Percentiles rank a stretch among this genome's conserved stretches.
Conservation (phyloP, 2,113 vertebrate species). For the Albula glossodonta region DNA sequence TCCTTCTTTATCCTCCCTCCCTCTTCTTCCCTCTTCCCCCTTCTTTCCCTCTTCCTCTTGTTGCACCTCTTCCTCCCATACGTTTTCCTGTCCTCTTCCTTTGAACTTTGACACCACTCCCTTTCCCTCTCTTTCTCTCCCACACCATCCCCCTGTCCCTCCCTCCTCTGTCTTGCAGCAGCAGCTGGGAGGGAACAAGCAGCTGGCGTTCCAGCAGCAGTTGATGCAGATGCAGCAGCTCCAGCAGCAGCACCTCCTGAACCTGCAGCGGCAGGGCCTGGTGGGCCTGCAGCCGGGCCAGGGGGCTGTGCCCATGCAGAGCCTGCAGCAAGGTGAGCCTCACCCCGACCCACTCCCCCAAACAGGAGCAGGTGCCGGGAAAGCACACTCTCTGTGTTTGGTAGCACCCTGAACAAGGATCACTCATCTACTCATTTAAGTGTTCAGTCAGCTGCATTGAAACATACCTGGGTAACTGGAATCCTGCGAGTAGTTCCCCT, state of each 20-base stretch:
- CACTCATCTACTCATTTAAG: background rate
- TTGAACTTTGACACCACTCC: no score
- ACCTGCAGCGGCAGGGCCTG: constrained; percentile 96
- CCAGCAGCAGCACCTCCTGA: constrained; percentile 97
- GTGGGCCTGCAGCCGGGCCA: constrained; percentile 87
- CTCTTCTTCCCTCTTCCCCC: constrained; percentile 47
- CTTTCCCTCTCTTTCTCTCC: background rate
- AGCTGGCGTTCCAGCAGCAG: constrained; percentile 99
- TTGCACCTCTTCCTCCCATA: constrained; percentile 19
- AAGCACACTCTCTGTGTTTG: background rate
- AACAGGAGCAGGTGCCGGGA: background rate
- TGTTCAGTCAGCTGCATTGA: background rate
- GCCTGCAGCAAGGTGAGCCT: constrained; percentile 88
- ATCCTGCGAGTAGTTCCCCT: background rate
- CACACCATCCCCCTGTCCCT: background rate
- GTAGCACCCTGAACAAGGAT: background rate
- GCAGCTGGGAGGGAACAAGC: constrained; percentile 92
- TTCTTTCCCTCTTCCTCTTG: constrained; percentile 20
- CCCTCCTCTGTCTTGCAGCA: constrained; percentile 32
- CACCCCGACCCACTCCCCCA: background rate
- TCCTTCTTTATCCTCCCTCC: constrained; percentile 33
- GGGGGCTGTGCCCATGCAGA: constrained; percentile 86
- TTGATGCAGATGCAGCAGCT: constrained; percentile 99
- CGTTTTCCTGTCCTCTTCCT: background rate
- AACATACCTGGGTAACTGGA: background rate